phyloP scores from a whole-genome alignment of 2,888 invertebrate species.

The Drosophila testacea region DNA sequence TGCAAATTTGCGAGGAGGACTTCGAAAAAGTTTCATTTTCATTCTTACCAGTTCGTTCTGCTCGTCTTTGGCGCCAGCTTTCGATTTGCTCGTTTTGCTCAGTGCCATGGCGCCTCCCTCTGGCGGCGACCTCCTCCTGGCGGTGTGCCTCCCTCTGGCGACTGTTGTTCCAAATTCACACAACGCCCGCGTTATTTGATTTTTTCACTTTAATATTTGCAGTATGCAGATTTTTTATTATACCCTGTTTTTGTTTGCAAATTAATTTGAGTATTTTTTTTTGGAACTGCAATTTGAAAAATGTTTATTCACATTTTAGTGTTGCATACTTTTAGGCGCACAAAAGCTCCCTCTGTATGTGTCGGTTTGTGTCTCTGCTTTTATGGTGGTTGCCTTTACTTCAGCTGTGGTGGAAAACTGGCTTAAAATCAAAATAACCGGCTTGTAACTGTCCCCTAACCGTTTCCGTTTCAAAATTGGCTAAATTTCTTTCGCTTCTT shows the following conservation, averaged over 20 bases:
- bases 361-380: background rate
- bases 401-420: background rate
- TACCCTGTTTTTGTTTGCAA: background rate
- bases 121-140: conserved; percentile 28
- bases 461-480: background rate
- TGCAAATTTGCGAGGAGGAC: no score
- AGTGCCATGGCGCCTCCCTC: conserved; percentile 61
- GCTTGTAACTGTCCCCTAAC: background rate
- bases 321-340: conserved; percentile 41
- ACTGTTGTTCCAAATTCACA: conserved; percentile 8
- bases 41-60: conserved; percentile 70
- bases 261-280: background rate
- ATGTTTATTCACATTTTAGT: background rate
- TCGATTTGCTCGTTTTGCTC: conserved; percentile 69
- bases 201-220: conserved; percentile 1
- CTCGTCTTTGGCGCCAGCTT: conserved; percentile 76
- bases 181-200: conserved; percentile 29
- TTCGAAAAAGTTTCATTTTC: no score
- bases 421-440: background rate
- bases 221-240: background rate
- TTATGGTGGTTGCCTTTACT: conserved; percentile 34
- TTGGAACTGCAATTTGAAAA: conserved; percentile 39
- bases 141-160: conserved; percentile 4
- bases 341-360: conserved; percentile 7
- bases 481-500: background rate